phyloP scores from a whole-genome alignment of 2,888 invertebrate species.

The Mechanitis mazaeus region DNA sequence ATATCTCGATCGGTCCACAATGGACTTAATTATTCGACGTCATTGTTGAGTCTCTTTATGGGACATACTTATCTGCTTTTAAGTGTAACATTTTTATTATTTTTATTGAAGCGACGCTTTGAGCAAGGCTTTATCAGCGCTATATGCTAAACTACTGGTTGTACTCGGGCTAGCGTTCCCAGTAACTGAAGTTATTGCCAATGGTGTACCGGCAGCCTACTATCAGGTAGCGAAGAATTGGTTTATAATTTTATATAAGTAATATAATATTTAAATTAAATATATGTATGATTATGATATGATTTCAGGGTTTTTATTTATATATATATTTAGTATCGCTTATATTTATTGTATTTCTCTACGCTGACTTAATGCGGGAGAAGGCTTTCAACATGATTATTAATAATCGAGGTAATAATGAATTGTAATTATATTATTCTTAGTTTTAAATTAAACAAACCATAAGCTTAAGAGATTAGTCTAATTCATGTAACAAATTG shows the following conservation, averaged over 20 bases:
- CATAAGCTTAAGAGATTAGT: slow-evolving; percentile 54
- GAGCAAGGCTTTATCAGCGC: slow-evolving; percentile 84
- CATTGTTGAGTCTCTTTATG: slow-evolving; percentile 3
- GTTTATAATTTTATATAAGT: slow-evolving; percentile 1
- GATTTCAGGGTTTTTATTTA: slow-evolving; percentile 86
- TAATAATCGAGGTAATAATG: slow-evolving; percentile 63
- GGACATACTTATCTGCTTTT: too few species aligned
- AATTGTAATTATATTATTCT: slow-evolving; percentile 16
- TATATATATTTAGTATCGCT: slow-evolving; percentile 88
- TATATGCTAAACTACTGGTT: slow-evolving; percentile 90
- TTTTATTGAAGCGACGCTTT: slow-evolving; percentile 77
- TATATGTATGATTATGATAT: slow-evolving; percentile 8
- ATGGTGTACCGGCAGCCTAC: slow-evolving; percentile 83
- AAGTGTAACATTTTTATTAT: too few species aligned
- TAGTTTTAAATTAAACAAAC: slow-evolving; percentile 25
- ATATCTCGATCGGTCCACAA: slow-evolving; percentile 14
- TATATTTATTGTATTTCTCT: slow-evolving; percentile 84
- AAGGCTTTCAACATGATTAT: slow-evolving; percentile 79
- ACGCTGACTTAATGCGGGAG: slow-evolving; percentile 79
- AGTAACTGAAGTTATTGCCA: slow-evolving; percentile 89
- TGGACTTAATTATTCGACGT: slow-evolving; percentile 4
- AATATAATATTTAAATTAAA: not conserved
- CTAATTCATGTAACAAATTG: slow-evolving; percentile 72
- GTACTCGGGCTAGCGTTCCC: slow-evolving; percentile 91
- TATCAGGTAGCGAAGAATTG: slow-evolving; percentile 78